Conservation (phyloP, 2,888 invertebrate genomes). For the Himalopsyche japonica region DNA sequence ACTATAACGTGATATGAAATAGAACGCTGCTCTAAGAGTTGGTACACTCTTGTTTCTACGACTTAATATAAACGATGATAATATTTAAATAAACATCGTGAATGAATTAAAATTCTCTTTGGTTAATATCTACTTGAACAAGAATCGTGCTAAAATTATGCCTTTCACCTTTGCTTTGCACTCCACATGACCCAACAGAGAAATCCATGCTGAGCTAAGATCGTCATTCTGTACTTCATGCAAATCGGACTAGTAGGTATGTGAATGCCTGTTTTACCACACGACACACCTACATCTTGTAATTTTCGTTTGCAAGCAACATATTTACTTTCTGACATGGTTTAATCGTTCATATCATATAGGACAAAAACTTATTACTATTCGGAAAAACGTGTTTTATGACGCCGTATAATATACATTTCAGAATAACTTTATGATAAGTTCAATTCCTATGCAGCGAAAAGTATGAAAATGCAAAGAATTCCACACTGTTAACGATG, state of each 20-base stretch:
- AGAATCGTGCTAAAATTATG: not conserved
- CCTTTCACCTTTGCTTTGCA: not conserved
- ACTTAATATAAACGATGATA: no score
- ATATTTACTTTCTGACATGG: not conserved
- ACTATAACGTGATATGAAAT: no score
- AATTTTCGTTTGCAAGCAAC: not conserved
- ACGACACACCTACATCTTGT: not conserved
- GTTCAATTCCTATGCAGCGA: not conserved
- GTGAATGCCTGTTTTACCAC: not conserved
- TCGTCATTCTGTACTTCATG: not conserved
- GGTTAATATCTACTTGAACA: no score
- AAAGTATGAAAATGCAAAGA: not conserved
- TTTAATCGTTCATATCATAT: not conserved
- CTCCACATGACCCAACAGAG: not conserved
- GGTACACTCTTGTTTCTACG: no score
- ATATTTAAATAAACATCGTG: no score
- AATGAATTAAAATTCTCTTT: no score
- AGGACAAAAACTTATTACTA: not conserved
- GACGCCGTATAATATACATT: not conserved
- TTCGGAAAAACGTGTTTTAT: not conserved
- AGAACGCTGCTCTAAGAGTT: no score
- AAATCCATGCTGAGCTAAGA: not conserved
- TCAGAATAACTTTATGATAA: not conserved
- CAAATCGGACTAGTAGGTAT: not conserved
- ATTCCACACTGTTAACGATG: not conserved